Conservation (phyloP, 2,797 vertebrate genomes). For the Balearica regulorum region DNA sequence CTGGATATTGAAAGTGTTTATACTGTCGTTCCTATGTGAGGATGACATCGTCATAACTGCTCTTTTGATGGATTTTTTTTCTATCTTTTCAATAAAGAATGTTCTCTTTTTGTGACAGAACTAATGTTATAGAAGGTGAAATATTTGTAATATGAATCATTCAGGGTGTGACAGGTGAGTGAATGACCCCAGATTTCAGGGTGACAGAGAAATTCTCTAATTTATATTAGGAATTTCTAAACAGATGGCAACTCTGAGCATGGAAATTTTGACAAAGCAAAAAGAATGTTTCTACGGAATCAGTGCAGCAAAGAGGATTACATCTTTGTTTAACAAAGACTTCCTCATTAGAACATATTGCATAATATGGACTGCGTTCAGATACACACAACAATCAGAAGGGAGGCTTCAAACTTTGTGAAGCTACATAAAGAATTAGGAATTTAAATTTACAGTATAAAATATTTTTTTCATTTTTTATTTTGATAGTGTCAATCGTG, state of each 20-base stretch:
- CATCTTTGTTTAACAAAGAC: background rate
- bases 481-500: background rate
- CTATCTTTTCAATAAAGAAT: background rate
- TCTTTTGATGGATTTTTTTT: background rate
- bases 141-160: background rate
- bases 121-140: background rate
- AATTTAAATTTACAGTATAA: too few relatives aligned
- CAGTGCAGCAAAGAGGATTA: background rate
- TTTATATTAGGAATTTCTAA: background rate
- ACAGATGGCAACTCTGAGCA: background rate
- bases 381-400: background rate
- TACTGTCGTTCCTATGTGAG: background rate
- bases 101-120: background rate
- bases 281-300: background rate
- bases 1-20: background rate
- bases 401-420: background rate
- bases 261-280: background rate
- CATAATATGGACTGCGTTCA: background rate
- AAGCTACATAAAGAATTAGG: background rate
- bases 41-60: background rate
- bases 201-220: background rate
- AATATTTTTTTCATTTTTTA: fast-evolving
- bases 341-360: background rate
- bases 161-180: background rate
- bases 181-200: background rate